Conservation (phyloP, 2,797 vertebrate species). For the Pitangus sulphuratus region DNA sequence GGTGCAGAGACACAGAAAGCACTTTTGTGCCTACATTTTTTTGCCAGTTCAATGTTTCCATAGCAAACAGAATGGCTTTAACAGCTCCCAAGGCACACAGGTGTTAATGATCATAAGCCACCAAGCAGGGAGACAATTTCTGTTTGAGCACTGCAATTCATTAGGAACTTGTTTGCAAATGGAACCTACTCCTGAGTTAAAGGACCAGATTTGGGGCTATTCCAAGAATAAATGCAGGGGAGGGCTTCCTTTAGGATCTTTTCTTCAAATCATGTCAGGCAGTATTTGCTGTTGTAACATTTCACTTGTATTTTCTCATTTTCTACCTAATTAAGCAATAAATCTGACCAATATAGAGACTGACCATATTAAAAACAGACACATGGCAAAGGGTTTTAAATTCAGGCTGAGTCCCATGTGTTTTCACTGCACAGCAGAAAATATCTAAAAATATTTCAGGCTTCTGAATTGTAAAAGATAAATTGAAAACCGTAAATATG, state of each 20-base stretch:
- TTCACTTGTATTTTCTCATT: slow-evolving; percentile 15
- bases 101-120: not conserved
- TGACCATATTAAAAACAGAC: not conserved
- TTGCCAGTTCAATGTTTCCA: not conserved
- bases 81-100: not conserved
- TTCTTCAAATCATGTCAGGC: not conserved
- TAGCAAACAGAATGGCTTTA: not conserved
- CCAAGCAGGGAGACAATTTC: not conserved
- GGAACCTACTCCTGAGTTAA: not conserved
- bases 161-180: not conserved
- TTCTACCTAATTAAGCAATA: slow-evolving; percentile 62
- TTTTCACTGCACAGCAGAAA: not conserved
- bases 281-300: not conserved
- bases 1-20: not conserved
- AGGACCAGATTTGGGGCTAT: not conserved
- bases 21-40: not conserved
- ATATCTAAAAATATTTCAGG: not conserved
- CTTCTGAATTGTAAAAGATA: not conserved
- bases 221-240: not conserved
- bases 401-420: not conserved
- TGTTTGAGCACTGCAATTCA: not conserved
- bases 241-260: not conserved
- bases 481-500: not conserved
- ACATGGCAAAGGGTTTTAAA: not conserved
- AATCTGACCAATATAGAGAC: not conserved